Evolutionary conservation across 2,797 vertebrate species (phyloP).

Genomic region (Mico argentatus): DNA sequence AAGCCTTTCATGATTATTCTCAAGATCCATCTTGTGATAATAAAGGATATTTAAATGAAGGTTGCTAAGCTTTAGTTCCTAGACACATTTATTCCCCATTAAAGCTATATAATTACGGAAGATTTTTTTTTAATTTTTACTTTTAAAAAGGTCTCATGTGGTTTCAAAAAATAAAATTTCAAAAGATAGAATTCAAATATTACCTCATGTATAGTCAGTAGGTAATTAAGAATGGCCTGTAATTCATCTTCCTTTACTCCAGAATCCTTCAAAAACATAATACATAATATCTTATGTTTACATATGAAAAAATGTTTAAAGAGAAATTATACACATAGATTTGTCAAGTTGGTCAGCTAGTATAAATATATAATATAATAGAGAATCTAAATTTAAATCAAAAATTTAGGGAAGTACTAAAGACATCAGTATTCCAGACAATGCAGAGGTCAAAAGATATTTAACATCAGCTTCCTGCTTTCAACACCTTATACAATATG

Average conservation of each 20-base stretch:
- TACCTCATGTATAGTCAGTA: slow-evolving; percentile 99
- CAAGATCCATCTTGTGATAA: slow-evolving; percentile 72
- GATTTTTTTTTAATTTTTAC: not conserved
- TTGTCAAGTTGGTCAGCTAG: slow-evolving; percentile 4
- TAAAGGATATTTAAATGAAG: slow-evolving; percentile 51
- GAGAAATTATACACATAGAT: not conserved
- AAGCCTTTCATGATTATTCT: slow-evolving; percentile 44
- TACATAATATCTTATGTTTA: slow-evolving; percentile 36
- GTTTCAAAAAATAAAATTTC: not conserved
- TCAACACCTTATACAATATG: not conserved
- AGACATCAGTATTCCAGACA: not conserved
- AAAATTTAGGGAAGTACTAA: not conserved
- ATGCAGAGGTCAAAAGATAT: not conserved
- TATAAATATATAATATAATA: not conserved
- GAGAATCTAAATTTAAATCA: slow-evolving; percentile 1
- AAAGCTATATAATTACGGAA: slow-evolving; percentile 33
- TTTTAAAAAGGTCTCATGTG: not conserved
- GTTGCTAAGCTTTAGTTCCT: not conserved
- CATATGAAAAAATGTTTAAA: slow-evolving; percentile 17
- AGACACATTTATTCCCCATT: not conserved
- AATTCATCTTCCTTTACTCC: slow-evolving; percentile 98
- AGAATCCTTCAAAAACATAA: slow-evolving; percentile 89
- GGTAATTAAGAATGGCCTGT: slow-evolving; percentile 97
- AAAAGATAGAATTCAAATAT: slow-evolving; percentile 66
- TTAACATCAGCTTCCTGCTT: not conserved